Evolutionary conservation across 2,888 invertebrate species (phyloP), one percentile per base, ranked within the genome.

Genomic region (Caenorhabditis japonica): DNA sequence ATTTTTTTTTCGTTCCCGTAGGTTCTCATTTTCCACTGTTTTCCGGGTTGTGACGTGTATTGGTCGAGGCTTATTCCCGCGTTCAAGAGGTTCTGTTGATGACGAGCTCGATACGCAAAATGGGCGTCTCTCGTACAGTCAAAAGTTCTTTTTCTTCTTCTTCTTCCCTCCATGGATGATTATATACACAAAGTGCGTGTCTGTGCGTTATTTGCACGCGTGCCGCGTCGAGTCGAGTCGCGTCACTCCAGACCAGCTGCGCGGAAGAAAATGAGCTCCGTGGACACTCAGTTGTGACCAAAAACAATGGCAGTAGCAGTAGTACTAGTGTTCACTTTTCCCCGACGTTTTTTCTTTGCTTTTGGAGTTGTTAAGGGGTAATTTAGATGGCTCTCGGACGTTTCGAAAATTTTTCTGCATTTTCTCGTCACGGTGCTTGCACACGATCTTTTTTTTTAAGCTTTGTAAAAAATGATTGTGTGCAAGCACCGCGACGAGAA

Each of bases 191-290:
- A 15, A 61, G 38, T 51, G 56, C 51, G 66, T 51, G 56, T 56
- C 34, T 30, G n/a, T n/a, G n/a, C n/a, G 30, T 30, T 64, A 55
- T 66, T 66, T 66, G 66, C 66, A 66, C 56, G 66, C 60, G 49
- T 55, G 15, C n/a, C 52, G 38, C 27, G 34, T 30, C 55, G 49
- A 64, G n/a, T n/a, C 66, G 46, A 46, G 49, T 56, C 53, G 62
- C 62, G 34, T 10, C 10, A 10, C 30, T 5, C 5, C 62, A 52
- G 61, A 61, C 51, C 52, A 61, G 62, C 62, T 39, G 56, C 64
- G 56, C 39, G 51, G 51, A 51, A 51, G 34, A n/a, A n/a, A n/a
- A n/a, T n/a, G n/a, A 36, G 36, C 38, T 34, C 34, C 36, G 27
- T 30, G 10, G 46, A 38, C 7, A 27, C 33, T 47, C 41, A 46